Conservation (phyloP, 2,888 invertebrate species). For the Diaperis boleti region DNA sequence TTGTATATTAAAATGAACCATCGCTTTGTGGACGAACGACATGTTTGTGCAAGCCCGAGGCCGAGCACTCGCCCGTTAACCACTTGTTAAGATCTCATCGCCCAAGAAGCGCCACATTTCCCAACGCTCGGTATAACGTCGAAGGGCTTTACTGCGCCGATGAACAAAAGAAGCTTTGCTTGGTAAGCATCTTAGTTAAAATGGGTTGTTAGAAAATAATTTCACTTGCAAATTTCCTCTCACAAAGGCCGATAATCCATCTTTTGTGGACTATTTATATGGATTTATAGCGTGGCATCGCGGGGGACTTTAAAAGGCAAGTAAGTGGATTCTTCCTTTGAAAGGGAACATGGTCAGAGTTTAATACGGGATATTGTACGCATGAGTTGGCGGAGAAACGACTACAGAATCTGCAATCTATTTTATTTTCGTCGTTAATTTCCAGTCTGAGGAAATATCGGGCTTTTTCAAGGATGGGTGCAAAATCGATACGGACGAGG, state of each 20-base stretch:
- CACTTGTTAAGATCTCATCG: constrained; percentile 40
- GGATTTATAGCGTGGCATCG: constrained; percentile 51
- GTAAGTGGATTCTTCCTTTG: constrained; percentile 49
- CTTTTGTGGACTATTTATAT: constrained; percentile 59
- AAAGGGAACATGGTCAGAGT: constrained; percentile 47
- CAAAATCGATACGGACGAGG: constrained; percentile 29
- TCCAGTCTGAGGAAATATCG: constrained; percentile 25
- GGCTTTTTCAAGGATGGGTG: constrained; percentile 2
- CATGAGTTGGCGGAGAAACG: constrained; percentile 33
- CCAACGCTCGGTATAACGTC: constrained; percentile 3
- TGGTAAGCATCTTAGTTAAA: constrained; percentile 52
- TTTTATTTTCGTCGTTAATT: constrained; percentile 42
- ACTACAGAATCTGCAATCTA: constrained; percentile 38
- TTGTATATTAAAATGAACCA: constrained; percentile 43
- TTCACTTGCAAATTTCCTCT: constrained; percentile 55
- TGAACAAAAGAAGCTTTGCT: constrained; percentile 44
- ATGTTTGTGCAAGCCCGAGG: constrained; percentile 40
- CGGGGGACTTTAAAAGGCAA: constrained; percentile 43
- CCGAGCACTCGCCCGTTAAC: constrained; percentile 36
- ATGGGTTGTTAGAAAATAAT: constrained; percentile 52
- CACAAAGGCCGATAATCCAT: constrained; percentile 57
- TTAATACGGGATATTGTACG: constrained; percentile 46
- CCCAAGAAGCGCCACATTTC: constrained; percentile 10
- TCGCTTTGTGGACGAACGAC: constrained; percentile 40
- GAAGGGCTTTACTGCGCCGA: constrained; percentile 2